Evolutionary conservation across 2,797 vertebrate species (phyloP), one percentile per base, ranked within the genome.

Genomic region (Gadopsis bispinosus): DNA sequence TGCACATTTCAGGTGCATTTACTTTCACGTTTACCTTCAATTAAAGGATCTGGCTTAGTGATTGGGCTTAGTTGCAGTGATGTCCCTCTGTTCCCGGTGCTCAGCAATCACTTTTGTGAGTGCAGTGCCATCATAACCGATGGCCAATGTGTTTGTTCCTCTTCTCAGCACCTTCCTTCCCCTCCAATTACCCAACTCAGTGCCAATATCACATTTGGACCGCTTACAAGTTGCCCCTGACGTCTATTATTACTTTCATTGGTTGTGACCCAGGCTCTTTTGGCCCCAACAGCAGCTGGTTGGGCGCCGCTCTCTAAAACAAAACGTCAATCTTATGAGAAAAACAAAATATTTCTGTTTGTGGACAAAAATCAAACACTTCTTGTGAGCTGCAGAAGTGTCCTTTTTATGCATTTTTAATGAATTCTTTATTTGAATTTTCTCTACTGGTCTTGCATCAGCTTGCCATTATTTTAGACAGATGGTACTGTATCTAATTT

Each of bases 181-280:
- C n/a, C 2, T 29, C 10, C 9, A 13, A 45, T 35, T 37, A 63
- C 22, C 9, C 20, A 55, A 20, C 35, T 71, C 54, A 33, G 39
- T 59, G 29, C 19, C 33, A 35, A 17, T 43, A 13, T 68, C 61
- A 66, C 71, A 58, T 67, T 69, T 59, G 31, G 41, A 45, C 45
- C 51, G 26, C 55, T 66, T 71, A 73, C 45, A 63, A 59, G 53
- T 67, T 69, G 66, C 22, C 47, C 43, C 39, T 80, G 67, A 37
- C 68, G 61, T 62, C 55, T 63, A 26, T 75, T 61, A 50, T 43
- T 48, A 39, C 51, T 48, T 45, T 70, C 1, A 13, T 47, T 43
- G 20, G 12, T 63, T 50, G 69, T 59, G 59, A 65, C 35, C 19
- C 37, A 16, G 20, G 8, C 20, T 63, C 3, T 19, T 54, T 66